Evolutionary conservation across 2,797 vertebrate genomes (phyloP).

Genomic region (Carapus acus): DNA sequence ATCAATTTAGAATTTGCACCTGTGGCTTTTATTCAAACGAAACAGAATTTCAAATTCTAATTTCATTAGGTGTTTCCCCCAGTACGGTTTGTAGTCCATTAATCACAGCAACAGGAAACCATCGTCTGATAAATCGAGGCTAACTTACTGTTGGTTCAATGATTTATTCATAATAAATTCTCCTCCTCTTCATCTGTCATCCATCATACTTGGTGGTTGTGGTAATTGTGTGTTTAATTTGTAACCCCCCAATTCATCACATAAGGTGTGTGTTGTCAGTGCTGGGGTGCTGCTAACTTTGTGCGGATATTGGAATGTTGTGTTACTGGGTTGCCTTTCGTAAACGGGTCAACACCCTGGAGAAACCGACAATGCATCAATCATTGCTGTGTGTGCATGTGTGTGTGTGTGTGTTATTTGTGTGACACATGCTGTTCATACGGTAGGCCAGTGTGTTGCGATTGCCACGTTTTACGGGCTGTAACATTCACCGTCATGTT

Average conservation of each 20-base stretch:
- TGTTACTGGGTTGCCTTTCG: constrained; percentile 38
- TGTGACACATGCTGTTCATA: constrained; percentile 4
- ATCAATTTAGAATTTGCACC: constrained; percentile 45
- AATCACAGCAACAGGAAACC: constrained; percentile 53
- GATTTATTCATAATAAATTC: constrained; percentile 58
- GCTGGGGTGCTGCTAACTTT: constrained; percentile 14
- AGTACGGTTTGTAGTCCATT: constrained; percentile 54
- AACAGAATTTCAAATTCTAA: constrained; percentile 65
- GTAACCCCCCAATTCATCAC: constrained; percentile 22
- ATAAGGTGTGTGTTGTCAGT: constrained; percentile 6
- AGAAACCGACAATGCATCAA: constrained; percentile 47
- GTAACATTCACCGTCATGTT: neutral
- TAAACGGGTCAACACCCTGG: constrained; percentile 41
- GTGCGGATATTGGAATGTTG: constrained; percentile 33
- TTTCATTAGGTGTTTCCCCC: constrained; percentile 60
- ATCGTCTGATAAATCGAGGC: constrained; percentile 54
- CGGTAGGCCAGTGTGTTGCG: neutral
- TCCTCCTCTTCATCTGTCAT: constrained; percentile 39
- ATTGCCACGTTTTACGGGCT: neutral
- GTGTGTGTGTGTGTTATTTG: constrained; percentile 4
- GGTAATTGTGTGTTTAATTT: constrained; percentile 30
- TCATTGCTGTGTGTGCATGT: constrained; percentile 21
- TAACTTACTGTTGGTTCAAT: constrained; percentile 43
- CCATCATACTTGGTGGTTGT: constrained; percentile 39
- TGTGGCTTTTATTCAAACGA: constrained; percentile 54